phyloP scores from a whole-genome alignment of 2,797 vertebrate genomes.

The Brachymystax lenok region DNA sequence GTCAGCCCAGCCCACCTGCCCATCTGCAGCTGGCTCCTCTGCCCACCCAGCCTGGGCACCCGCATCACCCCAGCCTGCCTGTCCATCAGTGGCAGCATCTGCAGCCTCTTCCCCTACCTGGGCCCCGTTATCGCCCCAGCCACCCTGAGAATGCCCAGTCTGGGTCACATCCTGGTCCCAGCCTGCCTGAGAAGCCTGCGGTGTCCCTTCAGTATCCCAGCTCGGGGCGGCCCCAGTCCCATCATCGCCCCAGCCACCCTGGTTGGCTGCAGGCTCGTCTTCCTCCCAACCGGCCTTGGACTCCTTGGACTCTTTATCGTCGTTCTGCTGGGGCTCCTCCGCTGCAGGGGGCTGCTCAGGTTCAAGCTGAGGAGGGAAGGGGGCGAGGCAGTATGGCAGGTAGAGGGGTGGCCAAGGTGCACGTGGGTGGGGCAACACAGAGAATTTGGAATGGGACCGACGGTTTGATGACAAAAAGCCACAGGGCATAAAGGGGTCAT shows the following conservation, averaged over 20 bases:
- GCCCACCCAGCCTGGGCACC: slow-evolving; percentile 8
- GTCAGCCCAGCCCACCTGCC: neutral
- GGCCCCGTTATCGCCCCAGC: slow-evolving; percentile 52
- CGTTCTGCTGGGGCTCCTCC: slow-evolving; percentile 22
- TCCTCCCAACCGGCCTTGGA: slow-evolving; percentile 40
- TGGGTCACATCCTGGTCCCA: slow-evolving; percentile 42
- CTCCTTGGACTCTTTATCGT: slow-evolving; percentile 8
- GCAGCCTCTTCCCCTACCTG: slow-evolving; percentile 49
- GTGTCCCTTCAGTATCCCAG: slow-evolving; percentile 7
- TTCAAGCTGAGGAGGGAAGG: slow-evolving; percentile 20
- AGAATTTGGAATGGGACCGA: neutral
- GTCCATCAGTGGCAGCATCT: neutral
- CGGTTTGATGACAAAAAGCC: neutral
- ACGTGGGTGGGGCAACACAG: neutral
- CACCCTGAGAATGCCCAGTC: slow-evolving; percentile 37
- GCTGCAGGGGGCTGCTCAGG: slow-evolving; percentile 23
- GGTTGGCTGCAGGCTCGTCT: slow-evolving; percentile 11
- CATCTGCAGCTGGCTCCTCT: neutral
- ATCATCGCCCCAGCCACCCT: slow-evolving; percentile 42
- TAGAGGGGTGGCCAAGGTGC: neutral
- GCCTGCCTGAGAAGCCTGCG: slow-evolving; percentile 33
- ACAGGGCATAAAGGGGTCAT: neutral
- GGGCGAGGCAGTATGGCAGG: neutral
- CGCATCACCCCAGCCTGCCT: neutral
- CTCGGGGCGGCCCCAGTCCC: neutral